Percentiles rank a stretch among this genome's conserved stretches.
Conservation (phyloP, 2,888 invertebrate genomes). For the Sinhomidia bicolor region DNA sequence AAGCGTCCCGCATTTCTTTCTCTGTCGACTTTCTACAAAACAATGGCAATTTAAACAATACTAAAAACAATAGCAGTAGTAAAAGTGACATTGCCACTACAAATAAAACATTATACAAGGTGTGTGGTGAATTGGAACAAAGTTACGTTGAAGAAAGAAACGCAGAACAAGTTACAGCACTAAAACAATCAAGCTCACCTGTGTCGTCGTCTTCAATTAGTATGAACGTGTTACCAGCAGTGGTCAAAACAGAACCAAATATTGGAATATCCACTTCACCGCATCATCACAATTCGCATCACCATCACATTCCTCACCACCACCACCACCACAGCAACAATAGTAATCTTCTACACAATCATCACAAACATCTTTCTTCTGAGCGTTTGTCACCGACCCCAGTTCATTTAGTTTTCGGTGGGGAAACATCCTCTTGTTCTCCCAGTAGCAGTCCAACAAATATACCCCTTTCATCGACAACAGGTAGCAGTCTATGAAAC, state of each 20-base stretch:
- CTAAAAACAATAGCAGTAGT: not conserved
- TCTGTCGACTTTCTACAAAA: not conserved
- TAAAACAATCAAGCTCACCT: not conserved
- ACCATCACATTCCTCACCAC: slow-evolving; percentile 40
- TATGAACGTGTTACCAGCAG: slow-evolving; percentile 69
- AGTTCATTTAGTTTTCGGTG: slow-evolving; percentile 64
- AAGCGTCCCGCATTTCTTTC: not conserved
- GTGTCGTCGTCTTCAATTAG: not conserved
- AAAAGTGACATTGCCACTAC: too few relatives aligned
- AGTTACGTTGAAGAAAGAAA: not conserved
- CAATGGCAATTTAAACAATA: not conserved
- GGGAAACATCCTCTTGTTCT: slow-evolving; percentile 45
- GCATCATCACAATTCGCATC: slow-evolving; percentile 54
- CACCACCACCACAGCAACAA: slow-evolving; percentile 46
- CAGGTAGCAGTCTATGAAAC: slow-evolving; percentile 59
- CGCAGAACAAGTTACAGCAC: not conserved
- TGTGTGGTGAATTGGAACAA: not conserved
- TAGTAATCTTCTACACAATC: slow-evolving; percentile 16
- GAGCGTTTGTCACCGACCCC: slow-evolving; percentile 64
- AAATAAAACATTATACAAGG: not conserved
- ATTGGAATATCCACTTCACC: slow-evolving; percentile 57
- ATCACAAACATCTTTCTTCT: slow-evolving; percentile 33
- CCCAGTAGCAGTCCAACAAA: slow-evolving; percentile 57
- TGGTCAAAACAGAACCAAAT: slow-evolving; percentile 69
- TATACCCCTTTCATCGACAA: slow-evolving; percentile 39